These are phyloP conservation scores for Ispidina picta DNA, from an alignment of 2,797 vertebrate species.

Conservation along the genomic window DNA sequence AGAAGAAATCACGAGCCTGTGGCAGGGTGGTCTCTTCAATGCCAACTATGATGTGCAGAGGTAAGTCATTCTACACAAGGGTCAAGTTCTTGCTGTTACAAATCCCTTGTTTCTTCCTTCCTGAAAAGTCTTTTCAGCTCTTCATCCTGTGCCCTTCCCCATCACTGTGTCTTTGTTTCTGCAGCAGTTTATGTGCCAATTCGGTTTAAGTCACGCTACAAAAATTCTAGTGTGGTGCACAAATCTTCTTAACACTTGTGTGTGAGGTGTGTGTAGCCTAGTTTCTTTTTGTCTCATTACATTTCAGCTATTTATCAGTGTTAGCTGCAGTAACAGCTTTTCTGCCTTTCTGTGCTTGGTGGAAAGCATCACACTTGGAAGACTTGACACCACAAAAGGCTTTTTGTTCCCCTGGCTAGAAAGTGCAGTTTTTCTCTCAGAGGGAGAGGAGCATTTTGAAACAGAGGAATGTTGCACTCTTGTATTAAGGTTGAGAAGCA, in stretches of 20 bases:
- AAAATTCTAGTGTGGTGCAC: not conserved
- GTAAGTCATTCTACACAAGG: constrained; percentile 60
- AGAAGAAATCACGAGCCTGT: constrained; percentile 92
- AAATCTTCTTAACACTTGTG: not conserved
- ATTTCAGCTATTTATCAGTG: not conserved
- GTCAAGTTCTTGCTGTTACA: not conserved
- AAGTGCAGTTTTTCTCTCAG: not conserved
- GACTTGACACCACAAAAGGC: not conserved
- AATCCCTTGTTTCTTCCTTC: not conserved
- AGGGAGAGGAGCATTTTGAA: not conserved
- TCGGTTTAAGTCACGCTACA: not conserved
- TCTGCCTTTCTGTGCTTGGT: not conserved
- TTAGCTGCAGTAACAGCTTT: not conserved
- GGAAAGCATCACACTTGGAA: not conserved
- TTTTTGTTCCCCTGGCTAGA: constrained; percentile 4
- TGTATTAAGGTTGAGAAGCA: not conserved
- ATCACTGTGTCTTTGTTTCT: not conserved
- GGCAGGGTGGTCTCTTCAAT: constrained; percentile 96
- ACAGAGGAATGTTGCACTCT: not conserved
- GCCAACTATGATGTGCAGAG: constrained; percentile 96
- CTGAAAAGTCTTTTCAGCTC: not conserved
- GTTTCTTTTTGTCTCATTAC: not conserved
- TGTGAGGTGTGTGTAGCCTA: rapidly evolving
- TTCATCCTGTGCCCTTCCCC: not conserved
- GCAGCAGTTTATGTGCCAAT: not conserved